These are phyloP conservation scores for Micromys minutus DNA, from an alignment of 2,113 vertebrate species.

Conservation along the genomic window DNA sequence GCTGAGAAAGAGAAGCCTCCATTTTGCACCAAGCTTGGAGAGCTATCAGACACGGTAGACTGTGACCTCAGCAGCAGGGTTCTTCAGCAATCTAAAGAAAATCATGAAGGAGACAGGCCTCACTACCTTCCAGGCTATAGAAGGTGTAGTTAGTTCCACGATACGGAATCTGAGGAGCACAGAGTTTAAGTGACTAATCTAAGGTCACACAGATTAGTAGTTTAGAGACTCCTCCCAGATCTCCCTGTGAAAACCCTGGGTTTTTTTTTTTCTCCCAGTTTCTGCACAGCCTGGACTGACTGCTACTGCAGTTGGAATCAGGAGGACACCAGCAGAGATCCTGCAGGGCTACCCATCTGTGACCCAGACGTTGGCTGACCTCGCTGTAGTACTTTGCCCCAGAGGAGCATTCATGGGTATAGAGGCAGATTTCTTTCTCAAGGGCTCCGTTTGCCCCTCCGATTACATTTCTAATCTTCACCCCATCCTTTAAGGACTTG, in stretches of 20 bases:
- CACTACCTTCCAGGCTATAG: neutral
- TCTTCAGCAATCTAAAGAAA: neutral
- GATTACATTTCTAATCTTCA: constrained; percentile 62
- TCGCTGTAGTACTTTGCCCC: neutral
- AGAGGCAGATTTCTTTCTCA: constrained; percentile 50
- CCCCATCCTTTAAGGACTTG: constrained; percentile 46
- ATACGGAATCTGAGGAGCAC: neutral
- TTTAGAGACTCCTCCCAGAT: neutral
- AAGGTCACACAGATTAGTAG: neutral
- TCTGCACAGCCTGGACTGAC: neutral
- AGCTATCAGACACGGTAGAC: no score
- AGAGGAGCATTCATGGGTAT: neutral
- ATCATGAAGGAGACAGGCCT: neutral
- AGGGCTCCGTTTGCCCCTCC: constrained; percentile 31
- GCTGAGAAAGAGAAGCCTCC: no score
- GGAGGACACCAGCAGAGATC: neutral
- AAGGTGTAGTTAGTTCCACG: no score
- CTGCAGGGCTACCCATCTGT: neutral
- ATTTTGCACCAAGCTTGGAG: no score
- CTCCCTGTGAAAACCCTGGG: no score
- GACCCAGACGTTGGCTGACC: neutral
- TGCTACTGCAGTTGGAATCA: neutral
- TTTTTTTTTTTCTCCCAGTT: neutral
- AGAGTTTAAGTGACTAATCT: neutral
- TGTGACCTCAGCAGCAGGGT: no score